These are phyloP conservation scores for Hymenopus coronatus DNA, from an alignment of 2,888 invertebrate species.

Conservation along the genomic window DNA sequence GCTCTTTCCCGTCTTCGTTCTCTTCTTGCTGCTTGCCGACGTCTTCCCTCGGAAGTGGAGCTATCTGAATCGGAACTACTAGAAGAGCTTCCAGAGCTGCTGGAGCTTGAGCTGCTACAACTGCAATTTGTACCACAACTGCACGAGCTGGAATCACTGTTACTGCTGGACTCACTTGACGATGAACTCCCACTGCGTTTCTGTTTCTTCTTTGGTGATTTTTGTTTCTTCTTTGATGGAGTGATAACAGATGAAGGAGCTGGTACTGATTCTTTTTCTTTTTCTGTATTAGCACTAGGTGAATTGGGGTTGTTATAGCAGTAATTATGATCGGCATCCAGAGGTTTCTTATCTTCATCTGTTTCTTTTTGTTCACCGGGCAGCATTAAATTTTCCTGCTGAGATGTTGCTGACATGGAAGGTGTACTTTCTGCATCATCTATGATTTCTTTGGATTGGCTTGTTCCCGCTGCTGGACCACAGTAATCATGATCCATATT, in stretches of 20 bases:
- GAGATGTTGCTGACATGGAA: neutral
- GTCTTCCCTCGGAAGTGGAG: slow-evolving; percentile 57
- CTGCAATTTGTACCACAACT: slow-evolving; percentile 83
- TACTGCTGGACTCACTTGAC: slow-evolving; percentile 73
- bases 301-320: slow-evolving; percentile 38
- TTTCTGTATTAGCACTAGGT: neutral
- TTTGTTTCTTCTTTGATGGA: slow-evolving; percentile 52
- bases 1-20: slow-evolving; percentile 45
- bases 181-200: slow-evolving; percentile 53
- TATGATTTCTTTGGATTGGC: neutral
- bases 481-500: slow-evolving; percentile 74
- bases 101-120: slow-evolving; percentile 71
- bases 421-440: neutral
- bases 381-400: neutral
- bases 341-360: slow-evolving; percentile 42
- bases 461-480: slow-evolving; percentile 40
- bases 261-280: slow-evolving; percentile 4
- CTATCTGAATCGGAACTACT: slow-evolving; percentile 58
- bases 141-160: slow-evolving; percentile 71
- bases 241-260: neutral
- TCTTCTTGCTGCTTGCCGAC: slow-evolving; percentile 47
- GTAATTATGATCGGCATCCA: slow-evolving; percentile 47
- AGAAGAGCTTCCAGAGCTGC: slow-evolving; percentile 58
- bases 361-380: slow-evolving; percentile 40
- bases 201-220: slow-evolving; percentile 50